Evolutionary conservation across 2,888 invertebrate genomes (phyloP).

Genomic region (Cryptus viduatorius): DNA sequence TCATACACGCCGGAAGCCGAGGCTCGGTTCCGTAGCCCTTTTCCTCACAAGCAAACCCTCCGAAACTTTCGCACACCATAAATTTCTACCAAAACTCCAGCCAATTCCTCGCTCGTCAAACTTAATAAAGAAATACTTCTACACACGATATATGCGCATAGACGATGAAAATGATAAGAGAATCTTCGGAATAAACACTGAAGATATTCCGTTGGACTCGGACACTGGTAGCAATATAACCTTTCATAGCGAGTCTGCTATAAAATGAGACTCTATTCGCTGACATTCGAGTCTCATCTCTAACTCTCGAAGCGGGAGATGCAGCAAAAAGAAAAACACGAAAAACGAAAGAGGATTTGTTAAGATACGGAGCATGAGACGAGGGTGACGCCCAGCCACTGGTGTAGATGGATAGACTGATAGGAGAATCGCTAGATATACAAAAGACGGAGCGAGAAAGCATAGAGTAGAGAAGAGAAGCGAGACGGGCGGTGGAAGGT

Average conservation of each 20-base stretch:
- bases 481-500: slow-evolving; percentile 16
- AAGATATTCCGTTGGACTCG: background rate
- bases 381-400: slow-evolving; percentile 38
- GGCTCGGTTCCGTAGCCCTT: slow-evolving; percentile 14
- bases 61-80: slow-evolving; percentile 63
- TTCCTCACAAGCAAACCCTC: slow-evolving; percentile 23
- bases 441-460: slow-evolving; percentile 39
- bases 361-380: slow-evolving; percentile 47
- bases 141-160: slow-evolving; percentile 1
- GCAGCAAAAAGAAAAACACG: slow-evolving; percentile 28
- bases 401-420: slow-evolving; percentile 65
- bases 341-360: slow-evolving; percentile 63
- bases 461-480: slow-evolving; percentile 7
- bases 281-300: slow-evolving; percentile 50
- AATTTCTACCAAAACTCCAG: slow-evolving; percentile 57
- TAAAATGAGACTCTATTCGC: slow-evolving; percentile 44
- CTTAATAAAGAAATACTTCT: slow-evolving; percentile 56
- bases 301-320: slow-evolving; percentile 35
- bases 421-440: slow-evolving; percentile 62
- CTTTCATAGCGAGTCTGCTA: slow-evolving; percentile 50
- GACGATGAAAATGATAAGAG: background rate
- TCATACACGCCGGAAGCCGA: slow-evolving; percentile 35
- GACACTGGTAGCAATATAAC: slow-evolving; percentile 35
- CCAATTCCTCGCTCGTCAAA: slow-evolving; percentile 65
- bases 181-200: slow-evolving; percentile 27